These are phyloP conservation scores for Macaca nemestrina DNA, from an alignment of 2,113 vertebrate species.

Conservation along the genomic window DNA sequence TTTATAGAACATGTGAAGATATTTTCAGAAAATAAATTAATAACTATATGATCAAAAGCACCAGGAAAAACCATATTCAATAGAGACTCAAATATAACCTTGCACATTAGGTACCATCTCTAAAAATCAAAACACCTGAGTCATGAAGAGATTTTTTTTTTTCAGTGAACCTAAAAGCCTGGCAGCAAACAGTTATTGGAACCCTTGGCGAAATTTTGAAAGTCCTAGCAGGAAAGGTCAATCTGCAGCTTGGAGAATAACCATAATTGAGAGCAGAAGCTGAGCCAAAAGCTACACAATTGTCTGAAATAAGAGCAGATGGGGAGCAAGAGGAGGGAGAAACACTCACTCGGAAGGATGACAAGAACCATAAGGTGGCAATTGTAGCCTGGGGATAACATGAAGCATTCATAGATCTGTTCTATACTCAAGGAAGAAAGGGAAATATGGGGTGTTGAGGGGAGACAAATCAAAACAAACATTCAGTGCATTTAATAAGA, in stretches of 20 bases:
- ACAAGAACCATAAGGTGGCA: slow-evolving; percentile 77
- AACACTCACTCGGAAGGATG: slow-evolving; percentile 75
- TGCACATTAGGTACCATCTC: background rate
- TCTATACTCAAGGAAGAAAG: background rate
- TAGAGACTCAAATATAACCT: background rate
- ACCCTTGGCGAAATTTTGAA: background rate
- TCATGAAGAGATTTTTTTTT: slow-evolving; percentile 33
- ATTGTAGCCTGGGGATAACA: slow-evolving; percentile 72
- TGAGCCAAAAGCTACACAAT: slow-evolving; percentile 78
- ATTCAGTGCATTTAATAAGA: background rate
- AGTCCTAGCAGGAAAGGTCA: slow-evolving; percentile 48
- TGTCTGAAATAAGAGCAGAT: slow-evolving; percentile 81
- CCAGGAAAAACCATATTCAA: slow-evolving; percentile 13
- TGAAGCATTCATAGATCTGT: background rate
- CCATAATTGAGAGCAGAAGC: slow-evolving; percentile 72
- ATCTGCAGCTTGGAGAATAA: slow-evolving; percentile 72
- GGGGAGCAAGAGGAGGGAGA: slow-evolving; percentile 77
- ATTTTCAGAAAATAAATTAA: slow-evolving; percentile 43
- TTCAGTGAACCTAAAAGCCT: background rate
- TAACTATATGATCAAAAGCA: background rate
- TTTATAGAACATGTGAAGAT: background rate
- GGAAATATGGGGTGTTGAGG: background rate
- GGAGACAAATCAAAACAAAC: background rate
- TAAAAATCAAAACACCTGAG: slow-evolving; percentile 47
- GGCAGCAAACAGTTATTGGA: background rate